Percentiles rank a stretch among this genome's conserved stretches.
These are phyloP conservation scores for Tetragnatha montana DNA, from an alignment of 2,888 invertebrate genomes.

Conservation along the genomic window DNA sequence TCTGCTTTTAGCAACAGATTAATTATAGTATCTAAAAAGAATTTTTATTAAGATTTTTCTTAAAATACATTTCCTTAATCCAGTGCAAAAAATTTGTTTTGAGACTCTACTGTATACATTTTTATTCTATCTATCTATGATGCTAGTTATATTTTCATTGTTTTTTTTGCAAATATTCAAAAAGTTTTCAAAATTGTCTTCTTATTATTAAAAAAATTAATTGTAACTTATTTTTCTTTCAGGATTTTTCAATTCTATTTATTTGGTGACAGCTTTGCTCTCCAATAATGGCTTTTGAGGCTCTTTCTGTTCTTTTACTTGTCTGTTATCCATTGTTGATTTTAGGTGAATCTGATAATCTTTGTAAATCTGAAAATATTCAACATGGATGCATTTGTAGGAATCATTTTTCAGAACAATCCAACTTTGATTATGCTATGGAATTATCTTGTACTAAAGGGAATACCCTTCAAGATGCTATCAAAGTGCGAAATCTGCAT, in stretches of 20 bases:
- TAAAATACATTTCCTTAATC: no score
- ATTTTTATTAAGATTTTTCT: no score
- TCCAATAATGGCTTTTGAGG: neutral
- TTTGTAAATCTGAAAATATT: constrained; percentile 28
- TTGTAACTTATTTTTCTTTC: neutral
- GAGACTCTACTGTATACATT: no score
- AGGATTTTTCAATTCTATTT: neutral
- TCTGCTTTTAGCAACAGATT: no score
- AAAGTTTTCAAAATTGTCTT: neutral
- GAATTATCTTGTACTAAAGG: constrained; percentile 48
- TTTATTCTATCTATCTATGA: no score
- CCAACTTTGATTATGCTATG: constrained; percentile 16
- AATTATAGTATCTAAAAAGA: no score
- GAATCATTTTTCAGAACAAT: constrained; percentile 16
- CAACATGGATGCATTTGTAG: constrained; percentile 52
- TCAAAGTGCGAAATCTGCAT: constrained; percentile 27
- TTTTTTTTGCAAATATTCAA: neutral
- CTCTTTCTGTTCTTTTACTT: constrained; percentile 10
- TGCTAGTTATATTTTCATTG: no score
- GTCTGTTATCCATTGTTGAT: neutral
- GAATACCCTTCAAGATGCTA: constrained; percentile 45
- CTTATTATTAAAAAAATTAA: neutral
- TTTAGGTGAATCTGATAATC: constrained; percentile 26
- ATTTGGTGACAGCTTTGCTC: neutral
- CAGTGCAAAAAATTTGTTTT: no score